These are phyloP conservation scores for Beroe forskalii DNA, from an alignment of 37 sponge, comb jelly and placozoan species.

Conservation along the genomic window DNA sequence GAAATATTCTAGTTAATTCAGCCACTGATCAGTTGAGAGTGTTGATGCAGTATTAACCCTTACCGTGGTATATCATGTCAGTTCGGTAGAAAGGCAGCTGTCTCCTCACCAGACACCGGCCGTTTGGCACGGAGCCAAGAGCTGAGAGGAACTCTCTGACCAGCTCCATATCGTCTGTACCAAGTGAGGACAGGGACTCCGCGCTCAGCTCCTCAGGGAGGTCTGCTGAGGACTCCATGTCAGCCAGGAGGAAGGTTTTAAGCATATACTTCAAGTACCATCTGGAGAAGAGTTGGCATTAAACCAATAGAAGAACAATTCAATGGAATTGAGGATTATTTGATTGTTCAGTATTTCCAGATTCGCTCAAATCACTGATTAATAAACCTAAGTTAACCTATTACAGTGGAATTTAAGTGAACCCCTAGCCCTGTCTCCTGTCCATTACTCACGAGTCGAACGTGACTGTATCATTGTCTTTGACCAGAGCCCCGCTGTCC, in stretches of 20 bases:
- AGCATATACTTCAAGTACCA: constrained; percentile 17
- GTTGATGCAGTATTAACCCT: neutral
- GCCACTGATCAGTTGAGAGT: too few species aligned
- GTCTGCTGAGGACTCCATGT: neutral
- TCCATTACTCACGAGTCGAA: too few species aligned
- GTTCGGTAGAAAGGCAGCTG: constrained; percentile 28
- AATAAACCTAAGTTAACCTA: too few species aligned
- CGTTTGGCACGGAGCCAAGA: neutral
- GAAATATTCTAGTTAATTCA: too few species aligned
- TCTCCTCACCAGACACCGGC: neutral
- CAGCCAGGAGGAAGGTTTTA: neutral
- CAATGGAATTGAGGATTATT: neutral
- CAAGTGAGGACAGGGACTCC: neutral
- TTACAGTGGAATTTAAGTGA: too few species aligned
- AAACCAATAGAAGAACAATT: neutral
- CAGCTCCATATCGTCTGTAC: neutral
- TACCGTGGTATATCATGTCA: constrained; percentile 17
- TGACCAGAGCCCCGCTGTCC: neutral
- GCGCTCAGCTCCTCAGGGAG: neutral
- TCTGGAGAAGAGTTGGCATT: neutral
- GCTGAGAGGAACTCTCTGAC: neutral
- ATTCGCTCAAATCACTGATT: too few species aligned
- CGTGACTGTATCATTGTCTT: neutral
- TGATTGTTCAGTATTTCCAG: neutral
- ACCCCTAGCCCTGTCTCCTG: too few species aligned